phyloP scores from a whole-genome alignment of 2,888 invertebrate genomes.

The Plagodis dolabraria region DNA sequence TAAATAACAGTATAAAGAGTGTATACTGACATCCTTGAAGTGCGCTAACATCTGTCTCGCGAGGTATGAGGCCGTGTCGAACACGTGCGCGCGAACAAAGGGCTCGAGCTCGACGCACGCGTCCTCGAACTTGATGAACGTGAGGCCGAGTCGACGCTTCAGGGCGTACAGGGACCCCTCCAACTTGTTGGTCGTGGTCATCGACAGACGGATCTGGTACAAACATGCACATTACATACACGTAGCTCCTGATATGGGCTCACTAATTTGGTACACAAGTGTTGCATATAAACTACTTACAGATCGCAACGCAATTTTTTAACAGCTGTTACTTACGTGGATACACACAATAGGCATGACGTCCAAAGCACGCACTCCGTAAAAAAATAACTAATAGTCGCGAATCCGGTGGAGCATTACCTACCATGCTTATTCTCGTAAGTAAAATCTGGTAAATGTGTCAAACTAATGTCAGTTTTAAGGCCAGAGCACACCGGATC shows the following conservation, averaged over 20 bases:
- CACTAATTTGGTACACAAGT: too few relatives aligned
- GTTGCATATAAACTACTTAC: too few relatives aligned
- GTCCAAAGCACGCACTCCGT: too few relatives aligned
- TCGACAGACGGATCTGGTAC: constrained; percentile 92
- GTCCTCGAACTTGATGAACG: constrained; percentile 98
- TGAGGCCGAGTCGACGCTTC: constrained; percentile 94
- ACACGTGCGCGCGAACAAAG: constrained; percentile 94
- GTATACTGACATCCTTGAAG: constrained; percentile 89
- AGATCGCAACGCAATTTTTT: too few relatives aligned
- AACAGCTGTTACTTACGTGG: too few relatives aligned
- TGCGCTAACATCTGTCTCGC: constrained; percentile 92
- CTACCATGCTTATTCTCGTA: too few relatives aligned
- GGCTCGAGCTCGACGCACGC: constrained; percentile 96
- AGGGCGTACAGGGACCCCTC: constrained; percentile 88
- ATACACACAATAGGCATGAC: too few relatives aligned
- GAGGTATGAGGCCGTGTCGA: constrained; percentile 95
- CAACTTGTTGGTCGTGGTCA: constrained; percentile 94
- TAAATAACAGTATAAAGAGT: not conserved
- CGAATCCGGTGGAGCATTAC: too few relatives aligned
- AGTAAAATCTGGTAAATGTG: too few relatives aligned
- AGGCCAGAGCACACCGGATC: too few relatives aligned
- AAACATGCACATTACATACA: not conserved
- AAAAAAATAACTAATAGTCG: too few relatives aligned
- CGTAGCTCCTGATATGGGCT: not conserved
- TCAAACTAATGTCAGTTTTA: too few relatives aligned